Percentiles rank a stretch among this genome's conserved stretches.
phyloP scores from a whole-genome alignment of 1,140 invertebrate species.

The Panulirus ornatus region DNA sequence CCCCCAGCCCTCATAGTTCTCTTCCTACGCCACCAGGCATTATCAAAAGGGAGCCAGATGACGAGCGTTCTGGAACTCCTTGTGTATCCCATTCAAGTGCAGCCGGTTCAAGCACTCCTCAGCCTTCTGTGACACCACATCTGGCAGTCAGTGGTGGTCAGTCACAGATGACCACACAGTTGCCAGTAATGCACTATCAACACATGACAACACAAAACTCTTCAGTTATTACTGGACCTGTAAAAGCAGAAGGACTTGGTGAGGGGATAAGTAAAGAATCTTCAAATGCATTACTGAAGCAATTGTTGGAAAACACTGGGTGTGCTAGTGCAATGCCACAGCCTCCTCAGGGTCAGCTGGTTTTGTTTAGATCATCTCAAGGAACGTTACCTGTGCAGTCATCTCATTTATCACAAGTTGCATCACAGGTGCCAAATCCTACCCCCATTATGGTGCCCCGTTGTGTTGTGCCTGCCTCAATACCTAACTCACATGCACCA shows the following conservation, averaged over 20 bases:
- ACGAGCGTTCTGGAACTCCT: slow-evolving; percentile 32
- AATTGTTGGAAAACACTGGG: slow-evolving; percentile 91
- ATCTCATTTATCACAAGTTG: slow-evolving; percentile 65
- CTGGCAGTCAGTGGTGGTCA: slow-evolving; percentile 86
- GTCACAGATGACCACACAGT: slow-evolving; percentile 35
- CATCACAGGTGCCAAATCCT: slow-evolving; percentile 64
- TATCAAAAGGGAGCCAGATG: slow-evolving; percentile 58
- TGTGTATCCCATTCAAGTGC: slow-evolving; percentile 15
- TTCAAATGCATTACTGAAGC: slow-evolving; percentile 89
- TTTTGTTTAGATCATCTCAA: slow-evolving; percentile 67
- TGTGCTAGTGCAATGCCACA: slow-evolving; percentile 78
- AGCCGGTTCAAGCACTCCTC: slow-evolving; percentile 8
- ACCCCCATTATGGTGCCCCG: slow-evolving; percentile 71
- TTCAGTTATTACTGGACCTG: slow-evolving; percentile 17
- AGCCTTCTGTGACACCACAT: slow-evolving; percentile 77
- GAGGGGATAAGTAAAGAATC: slow-evolving; percentile 62
- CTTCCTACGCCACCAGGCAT: slow-evolving; percentile 42
- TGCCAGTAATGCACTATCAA: slow-evolving; percentile 25
- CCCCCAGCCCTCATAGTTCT: slow-evolving; percentile 60
- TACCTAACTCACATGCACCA: slow-evolving; percentile 41
- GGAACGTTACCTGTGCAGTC: slow-evolving; percentile 52
- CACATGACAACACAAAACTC: slow-evolving; percentile 32
- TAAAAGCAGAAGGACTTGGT: slow-evolving; percentile 50
- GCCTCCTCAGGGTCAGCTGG: slow-evolving; percentile 77
- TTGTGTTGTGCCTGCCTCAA: slow-evolving; percentile 58